A percentile compares a stretch with the other conserved stretches of the same genome.
Evolutionary conservation across 2,888 invertebrate genomes (phyloP).

Genomic region (Apotomis betuletana): DNA sequence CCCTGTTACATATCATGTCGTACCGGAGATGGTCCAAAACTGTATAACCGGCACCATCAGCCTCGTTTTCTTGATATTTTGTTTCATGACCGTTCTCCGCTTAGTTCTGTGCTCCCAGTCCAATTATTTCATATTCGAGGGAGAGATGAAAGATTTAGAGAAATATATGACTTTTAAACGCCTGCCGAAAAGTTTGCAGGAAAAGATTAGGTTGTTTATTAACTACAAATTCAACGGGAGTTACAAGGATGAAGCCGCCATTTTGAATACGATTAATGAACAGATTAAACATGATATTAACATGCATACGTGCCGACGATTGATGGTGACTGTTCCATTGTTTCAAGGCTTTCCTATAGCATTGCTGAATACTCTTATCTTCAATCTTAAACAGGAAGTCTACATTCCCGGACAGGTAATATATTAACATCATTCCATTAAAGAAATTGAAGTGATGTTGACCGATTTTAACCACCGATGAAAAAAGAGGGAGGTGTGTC

Average conservation of each 20-base stretch:
- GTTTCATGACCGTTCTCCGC: constrained; percentile 56
- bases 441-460: too few species aligned
- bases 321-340: constrained; percentile 81
- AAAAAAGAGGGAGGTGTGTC: too few species aligned
- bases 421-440: neutral
- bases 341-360: constrained; percentile 80
- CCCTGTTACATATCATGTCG: constrained; percentile 50
- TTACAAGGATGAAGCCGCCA: constrained; percentile 62
- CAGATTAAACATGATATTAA: constrained; percentile 82
- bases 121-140: constrained; percentile 57
- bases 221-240: constrained; percentile 65
- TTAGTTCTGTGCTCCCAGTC: constrained; percentile 57
- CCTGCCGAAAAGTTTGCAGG: constrained; percentile 56
- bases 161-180: constrained; percentile 59
- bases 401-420: constrained; percentile 82
- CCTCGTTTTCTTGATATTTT: constrained; percentile 56
- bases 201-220: constrained; percentile 60
- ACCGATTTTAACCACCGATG: too few species aligned
- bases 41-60: constrained; percentile 55
- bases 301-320: constrained; percentile 78
- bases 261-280: constrained; percentile 65
- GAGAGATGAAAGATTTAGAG: constrained; percentile 57
- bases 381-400: constrained; percentile 77
- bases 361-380: constrained; percentile 78
- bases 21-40: constrained; percentile 55